Base-by-base conservation (phyloP, 1,140 invertebrate species). In the Diachasma alloeum region DNA sequence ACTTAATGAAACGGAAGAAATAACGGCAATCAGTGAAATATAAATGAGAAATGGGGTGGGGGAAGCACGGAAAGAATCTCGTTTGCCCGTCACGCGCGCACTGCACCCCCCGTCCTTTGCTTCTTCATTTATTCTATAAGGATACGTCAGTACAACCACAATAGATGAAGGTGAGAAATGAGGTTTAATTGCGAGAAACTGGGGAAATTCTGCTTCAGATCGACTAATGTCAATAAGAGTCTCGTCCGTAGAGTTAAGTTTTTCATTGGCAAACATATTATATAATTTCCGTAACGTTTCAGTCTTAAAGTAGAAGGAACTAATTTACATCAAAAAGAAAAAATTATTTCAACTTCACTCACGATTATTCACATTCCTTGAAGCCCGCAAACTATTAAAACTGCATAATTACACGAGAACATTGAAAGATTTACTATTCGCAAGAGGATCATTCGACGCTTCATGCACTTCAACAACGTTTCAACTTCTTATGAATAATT, bases 1-100 rank as follows among this genome's bases (percentile, higher is more conserved):
- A 85, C 79, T 87, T 87, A 89, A 88, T 88, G 88, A 88, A 87
- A 87, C 84, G 86, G 83, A 87, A 87, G 85, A 84, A 88, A 88
- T 88, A 87, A 87, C 82, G 84, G 83, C 87, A 88, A 89, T 89
- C 87, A 88, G 85, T 85, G 79, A 89, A 89, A 88, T 89, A 88
- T 88, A 88, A 88, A 88, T 86, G 85, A 87, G 83, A 83, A 82
- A 85, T 83, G 82, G 81, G 79, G 76, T 15, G 48, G 48, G 17
- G 9, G 48, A 53, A 76, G 69, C 63, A 56, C 71, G 79, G 77
- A 82, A 22, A 66, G 75, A 79, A 79, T 84, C 83, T 83, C 78
- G 84, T 81, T 85, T 86, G 85, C 86, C 75, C 80, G 85, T 87
- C 87, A 87, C 87, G 87, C 84, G 83, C 81, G 78, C 75, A 77